Evolutionary conservation across 2,888 invertebrate species (phyloP).

Genomic region (Hyposoter dolosus): DNA sequence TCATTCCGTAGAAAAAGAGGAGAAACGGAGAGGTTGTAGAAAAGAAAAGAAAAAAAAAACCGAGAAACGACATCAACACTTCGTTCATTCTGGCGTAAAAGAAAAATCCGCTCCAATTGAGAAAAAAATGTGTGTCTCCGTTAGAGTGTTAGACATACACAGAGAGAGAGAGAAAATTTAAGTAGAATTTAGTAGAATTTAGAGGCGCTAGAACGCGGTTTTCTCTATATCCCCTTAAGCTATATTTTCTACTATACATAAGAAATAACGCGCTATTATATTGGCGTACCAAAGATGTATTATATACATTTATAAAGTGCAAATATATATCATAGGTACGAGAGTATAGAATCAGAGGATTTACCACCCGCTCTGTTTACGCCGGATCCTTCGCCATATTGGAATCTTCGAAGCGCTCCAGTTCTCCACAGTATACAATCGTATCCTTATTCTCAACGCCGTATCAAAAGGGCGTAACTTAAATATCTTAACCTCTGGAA

Average conservation of each 20-base stretch:
- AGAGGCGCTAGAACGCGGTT: constrained; percentile 61
- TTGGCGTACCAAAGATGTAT: constrained; percentile 42
- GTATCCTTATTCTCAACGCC: not conserved
- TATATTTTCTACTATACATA: constrained; percentile 34
- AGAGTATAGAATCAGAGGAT: constrained; percentile 69
- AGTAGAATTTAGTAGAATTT: constrained; percentile 56
- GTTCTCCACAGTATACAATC: constrained; percentile 38
- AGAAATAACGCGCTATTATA: constrained; percentile 52
- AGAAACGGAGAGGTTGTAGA: constrained; percentile 25
- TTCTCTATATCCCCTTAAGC: constrained; percentile 42
- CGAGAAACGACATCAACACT: constrained; percentile 38
- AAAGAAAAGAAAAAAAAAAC: constrained; percentile 15
- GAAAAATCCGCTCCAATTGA: constrained; percentile 81
- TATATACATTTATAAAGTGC: constrained; percentile 47
- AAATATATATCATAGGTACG: constrained; percentile 51
- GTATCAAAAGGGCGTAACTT: constrained; percentile 17
- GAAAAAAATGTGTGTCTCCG: constrained; percentile 46
- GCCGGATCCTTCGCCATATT: constrained; percentile 66
- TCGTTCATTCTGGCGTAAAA: constrained; percentile 61
- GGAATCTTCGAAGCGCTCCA: constrained; percentile 45
- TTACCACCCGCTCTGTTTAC: constrained; percentile 74
- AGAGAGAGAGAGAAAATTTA: constrained; percentile 49
- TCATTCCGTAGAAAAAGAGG: constrained; percentile 65
- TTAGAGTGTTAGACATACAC: constrained; percentile 66
- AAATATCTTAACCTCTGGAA: not conserved